Base-by-base conservation (phyloP, 2,113 vertebrate genomes). In the Neotragus moschatus region DNA sequence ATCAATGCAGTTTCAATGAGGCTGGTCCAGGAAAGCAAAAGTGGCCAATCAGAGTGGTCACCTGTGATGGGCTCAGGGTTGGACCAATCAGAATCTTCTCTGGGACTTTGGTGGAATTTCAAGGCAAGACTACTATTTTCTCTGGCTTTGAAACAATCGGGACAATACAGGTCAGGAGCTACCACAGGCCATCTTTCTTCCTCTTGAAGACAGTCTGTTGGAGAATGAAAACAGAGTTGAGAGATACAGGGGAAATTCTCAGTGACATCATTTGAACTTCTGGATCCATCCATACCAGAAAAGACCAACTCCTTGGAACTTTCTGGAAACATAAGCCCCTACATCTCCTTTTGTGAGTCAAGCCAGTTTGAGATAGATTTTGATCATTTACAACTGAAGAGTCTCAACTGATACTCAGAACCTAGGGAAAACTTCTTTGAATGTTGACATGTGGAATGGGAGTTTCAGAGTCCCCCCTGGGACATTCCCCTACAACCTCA, bases 201-300 rank as follows among this genome's bases (percentile, higher is more conserved):
- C 79, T 33, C 90, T 7, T 12, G 30, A 63, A 82, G 39, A 66
- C 28, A 92, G 43, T 11, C 73, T n/a, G 3, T 7, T 81, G 60
- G 17, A 55, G 84, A 84, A 84, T 53, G 90, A 84, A 47, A 47
- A 43, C n/a, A 14, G 13, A 89, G 36, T 26, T 39, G 39, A 63
- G 25, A 33, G 23, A 3, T 3, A 0, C 4, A 7, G 23, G n/a
- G 19, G 19, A 5, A 10, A 28, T 39, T 56, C 12, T 19, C 25
- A 6, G 16, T 17, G 13, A 13, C 26, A 17, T 56, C 36, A 19
- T 30, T 19, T 55, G 79, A 25, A 28, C 60, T 21, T 60, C 82
- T 33, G 26, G n/a, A n/a, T 49, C 75, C 21, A 17, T 45, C 43
- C 21, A 9, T 23, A 49, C 12, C 6, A 2, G 21, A 60, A 88